Evolutionary conservation across 2,888 invertebrate species (phyloP).

Genomic region (Troilus luridus): DNA sequence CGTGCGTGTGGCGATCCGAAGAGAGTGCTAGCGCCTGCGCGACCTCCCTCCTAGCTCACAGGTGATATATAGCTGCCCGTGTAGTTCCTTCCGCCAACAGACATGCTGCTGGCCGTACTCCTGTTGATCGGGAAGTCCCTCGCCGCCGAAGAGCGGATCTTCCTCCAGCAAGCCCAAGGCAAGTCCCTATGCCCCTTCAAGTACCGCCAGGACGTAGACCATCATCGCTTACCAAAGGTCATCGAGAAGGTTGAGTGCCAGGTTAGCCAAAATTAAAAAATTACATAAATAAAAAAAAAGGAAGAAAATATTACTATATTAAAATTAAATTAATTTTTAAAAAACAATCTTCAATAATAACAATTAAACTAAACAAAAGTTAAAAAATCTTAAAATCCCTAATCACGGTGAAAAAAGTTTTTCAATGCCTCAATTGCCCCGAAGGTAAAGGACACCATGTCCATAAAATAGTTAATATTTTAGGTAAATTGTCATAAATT

Average conservation of each 20-base stretch:
- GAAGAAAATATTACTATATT: too few relatives aligned
- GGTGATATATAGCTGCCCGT: slow-evolving; percentile 7
- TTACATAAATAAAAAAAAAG: neutral
- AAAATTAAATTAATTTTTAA: too few relatives aligned
- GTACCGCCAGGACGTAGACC: slow-evolving; percentile 44
- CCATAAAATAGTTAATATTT: too few relatives aligned
- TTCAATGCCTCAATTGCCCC: too few relatives aligned
- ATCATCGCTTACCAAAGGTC: slow-evolving; percentile 38
- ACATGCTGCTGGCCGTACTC: slow-evolving; percentile 24
- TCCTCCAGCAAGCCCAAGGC: slow-evolving; percentile 13
- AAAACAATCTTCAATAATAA: too few relatives aligned
- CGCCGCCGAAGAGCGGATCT: slow-evolving; percentile 4
- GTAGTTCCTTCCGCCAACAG: neutral
- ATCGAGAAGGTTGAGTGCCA: slow-evolving; percentile 52
- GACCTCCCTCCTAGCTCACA: neutral
- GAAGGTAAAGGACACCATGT: too few relatives aligned
- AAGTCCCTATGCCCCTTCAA: slow-evolving; percentile 52
- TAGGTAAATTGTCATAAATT: too few relatives aligned
- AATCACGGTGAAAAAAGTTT: too few relatives aligned
- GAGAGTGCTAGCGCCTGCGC: neutral
- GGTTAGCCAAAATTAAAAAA: neutral
- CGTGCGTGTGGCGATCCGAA: neutral
- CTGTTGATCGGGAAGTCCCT: slow-evolving; percentile 20
- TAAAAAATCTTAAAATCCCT: too few relatives aligned
- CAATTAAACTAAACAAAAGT: too few relatives aligned